Base-by-base conservation (phyloP, 2,888 invertebrate species). In the Aphrophora alni region DNA sequence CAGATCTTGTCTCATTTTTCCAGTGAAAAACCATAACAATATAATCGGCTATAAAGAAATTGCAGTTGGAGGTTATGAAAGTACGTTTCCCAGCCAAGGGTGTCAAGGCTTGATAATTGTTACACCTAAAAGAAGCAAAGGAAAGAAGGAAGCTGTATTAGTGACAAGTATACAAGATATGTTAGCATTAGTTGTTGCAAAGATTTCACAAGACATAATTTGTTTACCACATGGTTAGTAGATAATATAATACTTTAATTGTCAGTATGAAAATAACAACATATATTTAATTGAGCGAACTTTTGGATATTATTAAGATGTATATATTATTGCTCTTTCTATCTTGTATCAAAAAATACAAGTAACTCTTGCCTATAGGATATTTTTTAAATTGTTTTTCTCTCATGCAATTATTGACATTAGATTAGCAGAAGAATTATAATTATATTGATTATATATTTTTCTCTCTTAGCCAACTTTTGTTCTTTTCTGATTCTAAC, bases 221-320 rank as follows among this genome's bases (percentile, higher is more conserved):
- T 95, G 95, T 89, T 89, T 95, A 81, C 95, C 94, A 0, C 91
- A 93, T 86, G 91, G 92, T 87, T 83, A 82, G 80, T 82, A n/a
- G 12, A 72, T 7, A 69, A 28, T 72, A n/a, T 12, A 72, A 38
- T 71, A 70, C n/a, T n/a, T n/a, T n/a, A n/a, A n/a, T n/a, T n/a
- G n/a, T n/a, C n/a, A n/a, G n/a, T n/a, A n/a, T n/a, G n/a, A n/a
- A n/a, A n/a, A n/a, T n/a, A n/a, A n/a, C n/a, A n/a, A n/a, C n/a
- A n/a, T n/a, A n/a, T n/a, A n/a, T n/a, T n/a, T n/a, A n/a, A n/a
- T n/a, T n/a, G n/a, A n/a, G n/a, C n/a, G n/a, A n/a, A n/a, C n/a
- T n/a, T n/a, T n/a, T n/a, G n/a, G n/a, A n/a, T n/a, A n/a, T n/a
- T n/a, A n/a, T n/a, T n/a, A n/a, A n/a, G n/a, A n/a, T n/a, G n/a